A percentile compares a stretch with the other conserved stretches of the same genome.
Evolutionary conservation across 2,113 vertebrate genomes (phyloP).

Genomic region (Pedetes capensis): DNA sequence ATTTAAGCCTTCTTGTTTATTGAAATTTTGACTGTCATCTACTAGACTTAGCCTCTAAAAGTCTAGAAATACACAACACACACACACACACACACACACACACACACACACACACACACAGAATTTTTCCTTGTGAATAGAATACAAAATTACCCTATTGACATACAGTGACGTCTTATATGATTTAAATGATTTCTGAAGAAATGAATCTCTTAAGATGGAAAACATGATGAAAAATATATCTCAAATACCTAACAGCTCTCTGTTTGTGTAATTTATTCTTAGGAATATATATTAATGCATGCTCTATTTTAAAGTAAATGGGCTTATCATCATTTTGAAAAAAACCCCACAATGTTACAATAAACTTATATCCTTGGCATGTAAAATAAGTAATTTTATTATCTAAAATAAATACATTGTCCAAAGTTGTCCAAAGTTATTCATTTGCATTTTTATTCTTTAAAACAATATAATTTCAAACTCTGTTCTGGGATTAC

Average conservation of each 20-base stretch:
- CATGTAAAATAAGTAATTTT: background rate
- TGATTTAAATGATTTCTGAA: background rate
- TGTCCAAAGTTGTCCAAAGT: background rate
- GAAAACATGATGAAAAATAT: background rate
- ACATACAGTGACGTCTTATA: background rate
- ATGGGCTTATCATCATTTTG: background rate
- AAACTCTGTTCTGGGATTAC: conserved; percentile 54
- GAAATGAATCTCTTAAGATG: background rate
- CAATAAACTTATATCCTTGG: background rate
- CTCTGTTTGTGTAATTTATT: background rate
- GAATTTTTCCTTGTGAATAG: background rate
- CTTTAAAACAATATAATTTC: conserved; percentile 54
- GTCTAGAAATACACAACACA: background rate
- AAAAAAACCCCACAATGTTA: background rate
- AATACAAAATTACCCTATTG: background rate
- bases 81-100: background rate
- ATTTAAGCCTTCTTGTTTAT: background rate
- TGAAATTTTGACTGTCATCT: background rate
- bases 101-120: background rate
- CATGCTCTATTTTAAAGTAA: background rate
- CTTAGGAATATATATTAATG: background rate
- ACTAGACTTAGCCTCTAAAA: rapidly evolving
- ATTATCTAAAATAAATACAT: background rate
- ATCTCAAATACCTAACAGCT: background rate
- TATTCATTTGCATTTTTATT: background rate